Evolutionary conservation across 1,140 invertebrate species (phyloP).

Genomic region (Cyphomyrmex costatus): DNA sequence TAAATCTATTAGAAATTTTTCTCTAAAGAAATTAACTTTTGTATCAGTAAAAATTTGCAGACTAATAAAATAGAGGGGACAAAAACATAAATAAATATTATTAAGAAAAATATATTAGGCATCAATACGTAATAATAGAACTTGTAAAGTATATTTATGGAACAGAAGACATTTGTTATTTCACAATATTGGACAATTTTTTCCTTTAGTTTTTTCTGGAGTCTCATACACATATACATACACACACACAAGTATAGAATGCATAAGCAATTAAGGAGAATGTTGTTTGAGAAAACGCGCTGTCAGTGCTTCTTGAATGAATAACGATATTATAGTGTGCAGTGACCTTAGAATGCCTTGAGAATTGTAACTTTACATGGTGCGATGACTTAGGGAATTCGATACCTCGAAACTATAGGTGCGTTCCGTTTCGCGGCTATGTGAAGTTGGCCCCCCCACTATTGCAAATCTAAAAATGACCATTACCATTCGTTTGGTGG

Average conservation of each 20-base stretch:
- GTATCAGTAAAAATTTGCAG: not conserved
- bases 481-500: too few relatives aligned
- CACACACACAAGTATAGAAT: not conserved
- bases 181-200: not conserved
- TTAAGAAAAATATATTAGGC: not conserved
- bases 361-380: too few relatives aligned
- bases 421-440: too few relatives aligned
- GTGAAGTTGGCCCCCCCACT: too few relatives aligned
- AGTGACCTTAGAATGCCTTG: not conserved
- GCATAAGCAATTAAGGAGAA: not conserved
- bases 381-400: too few relatives aligned
- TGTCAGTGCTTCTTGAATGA: not conserved
- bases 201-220: not conserved
- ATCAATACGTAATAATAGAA: slow-evolving; percentile 1
- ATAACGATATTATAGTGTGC: not conserved
- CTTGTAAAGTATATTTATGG: not conserved
- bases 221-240: too few relatives aligned
- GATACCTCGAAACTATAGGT: too few relatives aligned
- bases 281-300: not conserved
- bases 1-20: not conserved
- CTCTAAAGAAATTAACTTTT: not conserved
- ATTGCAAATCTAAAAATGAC: too few relatives aligned
- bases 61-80: too few relatives aligned
- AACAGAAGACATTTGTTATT: not conserved
- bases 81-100: not conserved